Evolutionary conservation across 2,888 invertebrate species (phyloP).

Genomic region (Calliphora vomitoria): DNA sequence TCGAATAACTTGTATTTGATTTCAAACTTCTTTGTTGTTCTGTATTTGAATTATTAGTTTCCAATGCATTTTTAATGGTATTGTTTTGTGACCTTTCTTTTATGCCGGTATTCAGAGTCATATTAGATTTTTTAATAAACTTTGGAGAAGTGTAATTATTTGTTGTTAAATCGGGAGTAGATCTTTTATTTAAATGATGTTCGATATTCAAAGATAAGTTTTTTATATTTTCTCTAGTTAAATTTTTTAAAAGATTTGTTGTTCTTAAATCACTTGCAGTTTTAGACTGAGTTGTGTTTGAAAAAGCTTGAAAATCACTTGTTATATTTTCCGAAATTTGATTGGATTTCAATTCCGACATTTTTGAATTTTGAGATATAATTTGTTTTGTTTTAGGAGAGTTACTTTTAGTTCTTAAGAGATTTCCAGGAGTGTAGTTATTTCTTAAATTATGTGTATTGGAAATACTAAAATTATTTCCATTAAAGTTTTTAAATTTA

Average conservation of each 20-base stretch:
- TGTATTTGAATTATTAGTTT: not conserved
- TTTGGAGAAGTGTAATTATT: constrained; percentile 15
- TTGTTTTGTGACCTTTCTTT: not conserved
- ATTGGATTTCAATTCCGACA: not conserved
- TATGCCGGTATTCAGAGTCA: not conserved
- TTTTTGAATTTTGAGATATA: not conserved
- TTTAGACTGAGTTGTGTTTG: not conserved
- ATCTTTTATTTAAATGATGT: constrained; percentile 59
- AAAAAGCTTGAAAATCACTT: not conserved
- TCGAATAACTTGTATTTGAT: not conserved
- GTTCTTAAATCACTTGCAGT: not conserved
- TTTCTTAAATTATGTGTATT: too few relatives aligned
- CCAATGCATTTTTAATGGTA: not conserved
- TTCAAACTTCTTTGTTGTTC: not conserved
- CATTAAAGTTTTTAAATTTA: not conserved
- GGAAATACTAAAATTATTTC: too few relatives aligned
- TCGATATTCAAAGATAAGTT: not conserved
- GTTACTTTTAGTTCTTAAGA: too few relatives aligned
- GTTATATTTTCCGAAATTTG: not conserved
- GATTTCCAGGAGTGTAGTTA: too few relatives aligned
- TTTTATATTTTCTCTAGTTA: constrained; percentile 1
- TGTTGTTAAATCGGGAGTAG: not conserved
- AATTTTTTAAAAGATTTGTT: not conserved
- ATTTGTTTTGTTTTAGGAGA: too few relatives aligned
- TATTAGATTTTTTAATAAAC: constrained; percentile 35